A percentile compares a stretch with the other conserved stretches of the same genome.
These are phyloP conservation scores for Spilarctia lutea DNA, from an alignment of 2,888 invertebrate genomes.

Conservation along the genomic window DNA sequence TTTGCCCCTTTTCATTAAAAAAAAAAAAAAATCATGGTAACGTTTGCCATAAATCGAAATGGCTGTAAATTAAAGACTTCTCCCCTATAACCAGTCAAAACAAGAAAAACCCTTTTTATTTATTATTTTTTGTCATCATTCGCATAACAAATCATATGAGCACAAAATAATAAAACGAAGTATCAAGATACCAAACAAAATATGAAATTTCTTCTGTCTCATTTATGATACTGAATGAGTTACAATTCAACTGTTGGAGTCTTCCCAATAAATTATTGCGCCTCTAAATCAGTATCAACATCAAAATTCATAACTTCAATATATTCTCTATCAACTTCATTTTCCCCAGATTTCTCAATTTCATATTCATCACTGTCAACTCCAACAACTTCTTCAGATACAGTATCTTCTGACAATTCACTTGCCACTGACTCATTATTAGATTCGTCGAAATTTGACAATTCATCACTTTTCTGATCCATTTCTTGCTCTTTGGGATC, in stretches of 20 bases:
- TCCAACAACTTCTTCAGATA: slow-evolving; percentile 4
- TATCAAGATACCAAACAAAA: not conserved
- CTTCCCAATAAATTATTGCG: not conserved
- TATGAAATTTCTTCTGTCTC: not conserved
- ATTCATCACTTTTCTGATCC: not conserved
- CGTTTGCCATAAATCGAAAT: too few relatives aligned
- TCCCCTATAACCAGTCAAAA: too few relatives aligned
- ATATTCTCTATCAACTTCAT: not conserved
- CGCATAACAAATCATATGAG: not conserved
- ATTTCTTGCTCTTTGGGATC: not conserved
- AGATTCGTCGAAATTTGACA: not conserved
- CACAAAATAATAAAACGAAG: not conserved
- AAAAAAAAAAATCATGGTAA: too few relatives aligned
- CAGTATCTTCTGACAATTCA: not conserved
- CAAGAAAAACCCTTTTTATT: too few relatives aligned
- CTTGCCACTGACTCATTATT: not conserved
- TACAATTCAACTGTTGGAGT: not conserved
- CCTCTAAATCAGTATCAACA: not conserved
- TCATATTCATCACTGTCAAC: not conserved
- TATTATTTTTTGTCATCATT: too few relatives aligned
- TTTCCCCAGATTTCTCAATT: not conserved
- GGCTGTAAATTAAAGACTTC: too few relatives aligned
- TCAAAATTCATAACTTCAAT: slow-evolving; percentile 6
- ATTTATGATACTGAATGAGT: too few relatives aligned
- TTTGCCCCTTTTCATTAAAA: too few relatives aligned